Percentiles rank a stretch among this genome's conserved stretches.
phyloP scores from a whole-genome alignment of 1,140 invertebrate genomes.

The Anastatus disparis region DNA sequence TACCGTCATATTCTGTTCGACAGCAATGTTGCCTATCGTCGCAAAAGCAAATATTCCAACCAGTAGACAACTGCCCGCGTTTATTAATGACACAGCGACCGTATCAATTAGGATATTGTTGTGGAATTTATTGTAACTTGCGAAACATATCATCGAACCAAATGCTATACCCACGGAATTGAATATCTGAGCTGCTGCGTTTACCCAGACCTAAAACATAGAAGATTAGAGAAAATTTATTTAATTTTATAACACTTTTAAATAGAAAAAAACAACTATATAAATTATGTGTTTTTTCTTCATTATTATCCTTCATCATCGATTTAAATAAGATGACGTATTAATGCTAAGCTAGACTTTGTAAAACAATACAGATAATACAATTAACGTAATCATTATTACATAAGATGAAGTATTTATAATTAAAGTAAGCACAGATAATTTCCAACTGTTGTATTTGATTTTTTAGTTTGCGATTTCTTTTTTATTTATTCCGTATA shows the following conservation, averaged over 20 bases:
- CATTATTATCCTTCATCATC: too few relatives aligned
- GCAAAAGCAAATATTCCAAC: slow-evolving; percentile 90
- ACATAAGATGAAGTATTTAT: not conserved
- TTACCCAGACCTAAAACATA: slow-evolving; percentile 86
- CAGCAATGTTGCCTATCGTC: slow-evolving; percentile 86
- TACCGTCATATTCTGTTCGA: slow-evolving; percentile 80
- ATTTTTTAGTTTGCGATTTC: too few relatives aligned
- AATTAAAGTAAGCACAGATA: too few relatives aligned
- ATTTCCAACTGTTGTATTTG: too few relatives aligned
- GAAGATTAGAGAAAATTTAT: too few relatives aligned
- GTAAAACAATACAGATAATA: not conserved
- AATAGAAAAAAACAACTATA: too few relatives aligned
- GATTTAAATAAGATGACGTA: too few relatives aligned
- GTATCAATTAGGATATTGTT: slow-evolving; percentile 91
- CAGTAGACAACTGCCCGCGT: slow-evolving; percentile 84
- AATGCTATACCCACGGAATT: slow-evolving; percentile 92
- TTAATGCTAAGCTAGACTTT: not conserved
- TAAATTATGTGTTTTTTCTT: too few relatives aligned
- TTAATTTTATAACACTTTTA: too few relatives aligned
- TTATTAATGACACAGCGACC: slow-evolving; percentile 82
- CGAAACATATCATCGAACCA: slow-evolving; percentile 93
- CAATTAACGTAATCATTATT: not conserved
- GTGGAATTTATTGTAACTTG: slow-evolving; percentile 93
- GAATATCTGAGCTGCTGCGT: slow-evolving; percentile 92
- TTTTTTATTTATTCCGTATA: not conserved